Conservation (phyloP, 2,888 invertebrate genomes). For the Ormia ochracea region DNA sequence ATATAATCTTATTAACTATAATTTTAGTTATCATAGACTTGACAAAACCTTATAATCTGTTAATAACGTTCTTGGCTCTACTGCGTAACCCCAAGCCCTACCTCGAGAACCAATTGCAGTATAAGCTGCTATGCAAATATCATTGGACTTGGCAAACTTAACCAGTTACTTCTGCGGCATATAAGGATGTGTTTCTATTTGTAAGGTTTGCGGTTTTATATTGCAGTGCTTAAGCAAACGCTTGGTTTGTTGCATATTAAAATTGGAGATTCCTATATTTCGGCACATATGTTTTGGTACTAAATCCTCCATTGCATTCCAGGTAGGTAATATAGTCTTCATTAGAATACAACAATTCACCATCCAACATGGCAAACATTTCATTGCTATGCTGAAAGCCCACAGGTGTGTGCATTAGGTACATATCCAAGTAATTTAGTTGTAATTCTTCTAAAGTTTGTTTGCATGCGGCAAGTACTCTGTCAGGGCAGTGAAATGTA, state of each 20-base stretch:
- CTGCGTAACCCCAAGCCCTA: conserved; percentile 85
- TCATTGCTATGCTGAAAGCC: conserved; percentile 86
- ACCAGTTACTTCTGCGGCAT: conserved; percentile 83
- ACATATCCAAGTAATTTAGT: conserved; percentile 88
- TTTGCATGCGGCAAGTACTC: conserved; percentile 83
- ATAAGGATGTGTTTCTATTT: conserved; percentile 88
- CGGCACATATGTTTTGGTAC: conserved; percentile 81
- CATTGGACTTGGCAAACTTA: conserved; percentile 82
- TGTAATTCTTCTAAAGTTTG: conserved; percentile 84
- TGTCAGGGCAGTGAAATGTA: conserved; percentile 87
- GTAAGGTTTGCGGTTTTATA: conserved; percentile 82
- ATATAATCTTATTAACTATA: not conserved
- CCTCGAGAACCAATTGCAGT: conserved; percentile 90
- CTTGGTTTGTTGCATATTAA: conserved; percentile 85
- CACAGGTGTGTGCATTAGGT: conserved; percentile 94
- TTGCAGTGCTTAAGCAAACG: conserved; percentile 80
- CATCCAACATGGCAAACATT: conserved; percentile 81
- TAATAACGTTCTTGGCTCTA: conserved; percentile 81
- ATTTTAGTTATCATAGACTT: not conserved
- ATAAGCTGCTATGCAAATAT: conserved; percentile 86
- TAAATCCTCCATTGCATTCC: conserved; percentile 84
- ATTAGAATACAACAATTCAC: conserved; percentile 80
- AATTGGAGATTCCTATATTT: conserved; percentile 85
- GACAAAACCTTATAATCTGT: conserved; percentile 82
- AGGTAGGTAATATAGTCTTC: conserved; percentile 85